Evolutionary conservation across 2,888 invertebrate genomes (phyloP).

Genomic region (Trilocha varians): DNA sequence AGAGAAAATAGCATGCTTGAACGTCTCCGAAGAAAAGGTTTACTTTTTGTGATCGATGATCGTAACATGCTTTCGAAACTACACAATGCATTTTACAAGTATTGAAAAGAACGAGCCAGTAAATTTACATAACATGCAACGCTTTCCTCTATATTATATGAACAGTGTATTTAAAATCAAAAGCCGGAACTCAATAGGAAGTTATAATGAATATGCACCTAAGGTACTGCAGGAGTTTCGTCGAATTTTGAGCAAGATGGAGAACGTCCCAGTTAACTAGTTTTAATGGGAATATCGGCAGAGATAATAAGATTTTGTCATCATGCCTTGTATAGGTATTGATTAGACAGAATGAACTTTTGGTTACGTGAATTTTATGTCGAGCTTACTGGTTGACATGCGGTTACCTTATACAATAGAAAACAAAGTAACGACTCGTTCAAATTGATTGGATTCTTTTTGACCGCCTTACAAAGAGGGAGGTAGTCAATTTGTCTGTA

Average conservation of each 20-base stretch:
- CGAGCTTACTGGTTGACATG: too few relatives aligned
- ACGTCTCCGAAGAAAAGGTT: constrained; percentile 28
- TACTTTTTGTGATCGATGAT: constrained; percentile 35
- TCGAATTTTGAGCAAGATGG: too few relatives aligned
- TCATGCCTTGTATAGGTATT: neutral
- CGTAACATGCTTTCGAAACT: constrained; percentile 35
- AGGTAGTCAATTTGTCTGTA: too few relatives aligned
- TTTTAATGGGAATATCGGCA: neutral
- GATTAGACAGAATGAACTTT: too few relatives aligned
- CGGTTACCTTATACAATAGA: too few relatives aligned
- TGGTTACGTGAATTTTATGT: too few relatives aligned
- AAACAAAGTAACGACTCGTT: too few relatives aligned
- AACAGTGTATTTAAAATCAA: neutral
- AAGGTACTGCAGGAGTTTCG: neutral
- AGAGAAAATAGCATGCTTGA: constrained; percentile 18
- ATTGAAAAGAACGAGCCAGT: neutral
- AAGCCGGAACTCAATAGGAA: neutral
- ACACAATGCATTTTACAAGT: constrained; percentile 12
- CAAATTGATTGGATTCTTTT: too few relatives aligned
- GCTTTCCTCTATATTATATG: neutral
- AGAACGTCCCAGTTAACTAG: neutral
- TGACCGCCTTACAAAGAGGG: too few relatives aligned
- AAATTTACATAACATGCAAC: neutral
- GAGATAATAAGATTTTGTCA: neutral
- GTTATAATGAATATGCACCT: neutral